phyloP scores from a whole-genome alignment of 2,797 vertebrate species.

The Gila robusta region DNA sequence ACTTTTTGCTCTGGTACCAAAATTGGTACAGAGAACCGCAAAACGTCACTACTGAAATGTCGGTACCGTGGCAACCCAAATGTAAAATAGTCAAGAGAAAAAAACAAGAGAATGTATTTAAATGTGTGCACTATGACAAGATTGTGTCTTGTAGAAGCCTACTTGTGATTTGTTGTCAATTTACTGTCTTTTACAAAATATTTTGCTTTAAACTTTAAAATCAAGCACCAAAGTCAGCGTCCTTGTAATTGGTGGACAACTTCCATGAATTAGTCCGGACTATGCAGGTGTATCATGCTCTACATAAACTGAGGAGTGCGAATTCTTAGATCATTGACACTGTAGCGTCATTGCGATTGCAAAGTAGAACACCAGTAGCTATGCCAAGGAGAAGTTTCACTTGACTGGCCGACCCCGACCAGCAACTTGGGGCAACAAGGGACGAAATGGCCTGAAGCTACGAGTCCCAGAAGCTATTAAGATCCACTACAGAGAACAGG shows the following conservation, averaged over 20 bases:
- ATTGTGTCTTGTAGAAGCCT: not conserved
- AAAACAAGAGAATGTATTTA: not conserved
- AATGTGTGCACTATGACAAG: not conserved
- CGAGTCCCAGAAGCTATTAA: constrained; percentile 51
- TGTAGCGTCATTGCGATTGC: constrained; percentile 16
- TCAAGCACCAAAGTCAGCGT: too few species aligned
- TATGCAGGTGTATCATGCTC: not conserved
- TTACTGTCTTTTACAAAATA: not conserved
- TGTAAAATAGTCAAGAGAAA: not conserved
- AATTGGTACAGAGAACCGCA: too few species aligned
- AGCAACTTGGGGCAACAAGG: constrained; percentile 23
- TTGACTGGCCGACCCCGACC: constrained; percentile 20
- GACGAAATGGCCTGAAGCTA: constrained; percentile 44
- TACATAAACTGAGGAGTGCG: not conserved
- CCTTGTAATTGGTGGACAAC: not conserved
- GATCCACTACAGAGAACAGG: constrained; percentile 38
- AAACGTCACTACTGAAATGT: not conserved
- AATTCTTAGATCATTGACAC: not conserved
- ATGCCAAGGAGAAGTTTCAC: constrained; percentile 2
- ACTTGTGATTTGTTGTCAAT: not conserved
- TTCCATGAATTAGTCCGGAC: not conserved
- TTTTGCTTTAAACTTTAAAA: not conserved
- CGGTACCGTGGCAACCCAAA: not conserved
- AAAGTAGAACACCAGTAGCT: constrained; percentile 28
- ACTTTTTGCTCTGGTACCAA: not conserved